Conservation (phyloP, 2,113 vertebrate species). For the Embiotoca jacksoni region DNA sequence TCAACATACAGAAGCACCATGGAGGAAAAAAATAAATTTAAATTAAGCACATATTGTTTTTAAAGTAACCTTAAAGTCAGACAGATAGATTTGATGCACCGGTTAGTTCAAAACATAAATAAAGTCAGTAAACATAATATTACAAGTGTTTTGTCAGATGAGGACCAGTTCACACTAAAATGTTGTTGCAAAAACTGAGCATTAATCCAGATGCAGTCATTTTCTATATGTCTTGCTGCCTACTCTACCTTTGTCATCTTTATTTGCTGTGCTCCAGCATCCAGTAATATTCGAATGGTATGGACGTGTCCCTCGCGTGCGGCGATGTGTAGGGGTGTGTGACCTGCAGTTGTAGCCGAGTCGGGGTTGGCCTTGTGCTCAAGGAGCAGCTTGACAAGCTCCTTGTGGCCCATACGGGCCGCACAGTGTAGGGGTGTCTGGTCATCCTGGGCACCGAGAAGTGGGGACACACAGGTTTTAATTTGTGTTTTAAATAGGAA, state of each 20-base stretch:
- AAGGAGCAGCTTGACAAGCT: conserved; percentile 92
- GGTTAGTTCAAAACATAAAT: too few species aligned
- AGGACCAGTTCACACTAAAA: neutral
- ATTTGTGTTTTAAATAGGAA: neutral
- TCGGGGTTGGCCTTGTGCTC: conserved; percentile 90
- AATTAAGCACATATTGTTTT: too few species aligned
- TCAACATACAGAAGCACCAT: too few species aligned
- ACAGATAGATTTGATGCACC: too few species aligned
- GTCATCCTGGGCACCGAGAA: conserved; percentile 87
- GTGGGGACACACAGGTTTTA: neutral
- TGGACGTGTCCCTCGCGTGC: conserved; percentile 92
- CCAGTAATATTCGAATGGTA: conserved; percentile 89
- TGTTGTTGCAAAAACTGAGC: neutral
- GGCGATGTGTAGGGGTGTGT: conserved; percentile 93
- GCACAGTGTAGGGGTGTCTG: conserved; percentile 98
- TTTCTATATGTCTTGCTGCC: neutral
- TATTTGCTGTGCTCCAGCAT: conserved; percentile 91
- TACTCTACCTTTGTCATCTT: conserved; percentile 94
- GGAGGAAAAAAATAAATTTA: too few species aligned
- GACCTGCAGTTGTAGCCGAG: conserved; percentile 92
- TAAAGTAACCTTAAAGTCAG: too few species aligned
- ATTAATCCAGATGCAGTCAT: too few species aligned
- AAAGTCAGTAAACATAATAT: too few species aligned
- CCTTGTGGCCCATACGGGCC: conserved; percentile 92
- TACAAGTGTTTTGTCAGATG: too few species aligned